These are phyloP conservation scores for Enteromius trimaculatus DNA, from an alignment of 2,797 vertebrate species.

Conservation along the genomic window DNA sequence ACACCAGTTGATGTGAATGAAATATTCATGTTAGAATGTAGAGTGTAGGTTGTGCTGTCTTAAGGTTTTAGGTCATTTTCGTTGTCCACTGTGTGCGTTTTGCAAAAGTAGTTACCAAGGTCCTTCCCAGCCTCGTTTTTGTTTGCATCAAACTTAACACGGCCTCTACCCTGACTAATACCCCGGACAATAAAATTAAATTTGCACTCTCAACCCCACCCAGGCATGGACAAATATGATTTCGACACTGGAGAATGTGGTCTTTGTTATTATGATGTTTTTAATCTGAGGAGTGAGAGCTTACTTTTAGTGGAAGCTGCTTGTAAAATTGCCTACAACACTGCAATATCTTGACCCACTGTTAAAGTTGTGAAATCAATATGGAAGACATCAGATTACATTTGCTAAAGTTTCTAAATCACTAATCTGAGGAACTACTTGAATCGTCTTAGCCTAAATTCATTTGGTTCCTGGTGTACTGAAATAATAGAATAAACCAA, in stretches of 20 bases:
- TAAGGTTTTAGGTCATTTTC: background rate
- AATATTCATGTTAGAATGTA: background rate
- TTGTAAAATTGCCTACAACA: background rate
- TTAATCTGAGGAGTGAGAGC: background rate
- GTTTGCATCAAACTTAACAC: background rate
- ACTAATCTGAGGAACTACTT: background rate
- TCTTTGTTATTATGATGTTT: background rate
- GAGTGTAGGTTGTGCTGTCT: background rate
- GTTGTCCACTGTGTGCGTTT: background rate
- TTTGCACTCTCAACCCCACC: background rate
- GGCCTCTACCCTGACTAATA: background rate
- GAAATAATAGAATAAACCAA: conserved; percentile 4
- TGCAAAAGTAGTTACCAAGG: background rate
- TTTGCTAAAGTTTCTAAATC: background rate
- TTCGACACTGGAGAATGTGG: background rate
- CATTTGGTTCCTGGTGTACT: background rate
- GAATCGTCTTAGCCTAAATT: background rate
- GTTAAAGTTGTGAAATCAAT: background rate
- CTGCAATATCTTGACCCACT: background rate
- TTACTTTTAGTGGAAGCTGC: background rate
- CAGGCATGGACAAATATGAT: background rate
- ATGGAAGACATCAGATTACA: background rate
- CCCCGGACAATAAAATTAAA: background rate
- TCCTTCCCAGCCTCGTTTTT: background rate
- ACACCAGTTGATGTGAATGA: background rate